Evolutionary conservation across 2,113 vertebrate genomes (phyloP).

Genomic region (Anhinga rufa): DNA sequence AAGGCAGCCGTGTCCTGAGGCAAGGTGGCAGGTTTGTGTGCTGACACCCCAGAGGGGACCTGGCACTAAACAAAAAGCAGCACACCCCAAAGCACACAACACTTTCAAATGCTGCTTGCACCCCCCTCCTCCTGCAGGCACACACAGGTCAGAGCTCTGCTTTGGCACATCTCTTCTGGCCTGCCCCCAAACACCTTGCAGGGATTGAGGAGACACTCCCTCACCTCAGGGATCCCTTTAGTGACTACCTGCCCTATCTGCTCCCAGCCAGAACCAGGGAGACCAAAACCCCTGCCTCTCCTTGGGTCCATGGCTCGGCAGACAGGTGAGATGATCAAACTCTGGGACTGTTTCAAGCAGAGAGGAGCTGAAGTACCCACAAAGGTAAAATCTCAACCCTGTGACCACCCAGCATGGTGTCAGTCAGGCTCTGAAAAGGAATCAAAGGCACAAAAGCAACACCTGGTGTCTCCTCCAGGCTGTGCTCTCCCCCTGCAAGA

Average conservation of each 20-base stretch:
- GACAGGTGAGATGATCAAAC: neutral
- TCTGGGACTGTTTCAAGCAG: accelerated
- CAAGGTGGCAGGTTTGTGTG: neutral
- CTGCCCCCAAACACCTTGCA: too few relatives aligned
- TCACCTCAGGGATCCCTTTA: neutral
- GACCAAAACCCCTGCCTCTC: neutral
- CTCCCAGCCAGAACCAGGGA: neutral
- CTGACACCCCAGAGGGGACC: neutral
- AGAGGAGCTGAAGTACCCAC: neutral
- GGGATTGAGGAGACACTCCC: neutral
- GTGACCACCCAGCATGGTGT: neutral
- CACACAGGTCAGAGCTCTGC: neutral
- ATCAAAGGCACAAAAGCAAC: neutral
- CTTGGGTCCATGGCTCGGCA: neutral
- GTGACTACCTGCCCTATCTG: neutral
- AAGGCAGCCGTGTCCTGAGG: neutral
- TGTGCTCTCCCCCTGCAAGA: neutral
- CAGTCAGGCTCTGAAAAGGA: neutral
- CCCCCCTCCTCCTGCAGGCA: neutral
- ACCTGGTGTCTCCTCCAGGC: neutral
- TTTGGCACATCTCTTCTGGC: neutral
- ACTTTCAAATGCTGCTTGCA: neutral
- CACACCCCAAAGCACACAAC: accelerated
- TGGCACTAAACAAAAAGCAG: neutral
- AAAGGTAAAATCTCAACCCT: neutral